These are phyloP conservation scores for Crocallis elinguaria DNA, from an alignment of 2,888 invertebrate genomes.

Conservation along the genomic window DNA sequence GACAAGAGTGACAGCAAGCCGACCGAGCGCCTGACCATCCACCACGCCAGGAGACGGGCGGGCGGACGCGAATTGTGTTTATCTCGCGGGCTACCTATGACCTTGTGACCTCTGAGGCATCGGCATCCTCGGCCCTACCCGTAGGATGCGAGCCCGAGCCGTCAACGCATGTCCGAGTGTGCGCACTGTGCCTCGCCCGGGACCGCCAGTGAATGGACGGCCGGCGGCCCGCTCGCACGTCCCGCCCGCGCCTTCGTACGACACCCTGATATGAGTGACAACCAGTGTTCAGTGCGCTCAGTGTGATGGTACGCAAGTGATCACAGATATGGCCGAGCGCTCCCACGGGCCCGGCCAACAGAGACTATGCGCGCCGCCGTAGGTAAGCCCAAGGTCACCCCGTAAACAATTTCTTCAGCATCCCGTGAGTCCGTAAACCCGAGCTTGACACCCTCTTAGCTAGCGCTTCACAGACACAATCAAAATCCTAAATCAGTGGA, in stretches of 20 bases:
- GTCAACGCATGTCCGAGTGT: slow-evolving; percentile 72
- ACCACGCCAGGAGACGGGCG: slow-evolving; percentile 1
- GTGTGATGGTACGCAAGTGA: slow-evolving; percentile 69
- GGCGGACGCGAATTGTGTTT: slow-evolving; percentile 27
- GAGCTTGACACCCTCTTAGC: not conserved
- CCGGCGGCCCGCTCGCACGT: slow-evolving; percentile 58
- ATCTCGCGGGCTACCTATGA: slow-evolving; percentile 58
- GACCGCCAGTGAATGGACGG: slow-evolving; percentile 75
- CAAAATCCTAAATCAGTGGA: not conserved
- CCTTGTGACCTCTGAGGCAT: slow-evolving; percentile 78
- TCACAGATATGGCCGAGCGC: slow-evolving; percentile 74
- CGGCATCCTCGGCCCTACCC: slow-evolving; percentile 59
- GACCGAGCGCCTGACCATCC: not conserved
- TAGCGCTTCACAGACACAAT: not conserved
- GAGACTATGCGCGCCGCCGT: slow-evolving; percentile 74
- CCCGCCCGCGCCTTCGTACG: slow-evolving; percentile 35
- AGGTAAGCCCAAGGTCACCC: slow-evolving; percentile 79
- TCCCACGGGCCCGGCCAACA: slow-evolving; percentile 69
- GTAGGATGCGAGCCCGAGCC: slow-evolving; percentile 60
- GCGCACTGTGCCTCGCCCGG: slow-evolving; percentile 73
- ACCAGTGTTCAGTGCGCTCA: slow-evolving; percentile 52
- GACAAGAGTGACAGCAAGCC: not conserved
- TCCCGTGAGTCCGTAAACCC: not conserved
- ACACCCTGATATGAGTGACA: slow-evolving; percentile 63
- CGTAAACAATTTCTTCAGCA: slow-evolving; percentile 24